Conservation (phyloP, 1,140 invertebrate species). For the Parasteatoda tepidariorum region DNA sequence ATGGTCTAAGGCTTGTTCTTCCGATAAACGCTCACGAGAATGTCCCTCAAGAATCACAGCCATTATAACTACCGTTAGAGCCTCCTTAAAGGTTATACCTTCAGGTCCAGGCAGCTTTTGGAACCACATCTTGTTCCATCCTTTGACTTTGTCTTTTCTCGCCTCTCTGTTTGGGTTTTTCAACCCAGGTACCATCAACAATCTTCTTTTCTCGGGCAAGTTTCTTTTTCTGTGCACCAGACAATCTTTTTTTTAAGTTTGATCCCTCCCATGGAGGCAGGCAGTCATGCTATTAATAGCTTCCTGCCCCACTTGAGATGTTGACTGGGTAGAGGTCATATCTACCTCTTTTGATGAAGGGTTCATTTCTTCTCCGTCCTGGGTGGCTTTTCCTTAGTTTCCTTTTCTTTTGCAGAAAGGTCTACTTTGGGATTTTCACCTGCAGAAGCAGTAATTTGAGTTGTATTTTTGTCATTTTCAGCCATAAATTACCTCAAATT, state of each 20-base stretch:
- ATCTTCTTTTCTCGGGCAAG: not conserved
- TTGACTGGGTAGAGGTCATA: too few relatives aligned
- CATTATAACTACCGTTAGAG: not conserved
- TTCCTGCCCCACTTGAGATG: too few relatives aligned
- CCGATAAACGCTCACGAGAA: not conserved
- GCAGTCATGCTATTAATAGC: too few relatives aligned
- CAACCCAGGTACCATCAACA: not conserved
- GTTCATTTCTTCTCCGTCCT: not conserved
- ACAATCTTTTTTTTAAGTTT: not conserved
- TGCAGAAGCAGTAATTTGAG: not conserved
- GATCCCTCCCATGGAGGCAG: too few relatives aligned
- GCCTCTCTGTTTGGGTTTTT: not conserved
- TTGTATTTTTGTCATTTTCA: not conserved
- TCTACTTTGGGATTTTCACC: not conserved
- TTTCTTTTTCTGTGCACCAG: not conserved
- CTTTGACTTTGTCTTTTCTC: not conserved
- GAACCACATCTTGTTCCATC: not conserved
- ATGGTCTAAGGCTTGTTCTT: not conserved
- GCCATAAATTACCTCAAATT: not conserved
- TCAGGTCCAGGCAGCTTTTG: not conserved
- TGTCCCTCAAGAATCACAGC: not conserved
- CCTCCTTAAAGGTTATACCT: not conserved
- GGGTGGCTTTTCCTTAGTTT: not conserved
- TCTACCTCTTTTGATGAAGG: too few relatives aligned
- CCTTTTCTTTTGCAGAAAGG: not conserved